Evolutionary conservation across 2,797 vertebrate genomes (phyloP), one percentile per base, ranked within the genome.

Genomic region (Pantherophis alleghaniensis): DNA sequence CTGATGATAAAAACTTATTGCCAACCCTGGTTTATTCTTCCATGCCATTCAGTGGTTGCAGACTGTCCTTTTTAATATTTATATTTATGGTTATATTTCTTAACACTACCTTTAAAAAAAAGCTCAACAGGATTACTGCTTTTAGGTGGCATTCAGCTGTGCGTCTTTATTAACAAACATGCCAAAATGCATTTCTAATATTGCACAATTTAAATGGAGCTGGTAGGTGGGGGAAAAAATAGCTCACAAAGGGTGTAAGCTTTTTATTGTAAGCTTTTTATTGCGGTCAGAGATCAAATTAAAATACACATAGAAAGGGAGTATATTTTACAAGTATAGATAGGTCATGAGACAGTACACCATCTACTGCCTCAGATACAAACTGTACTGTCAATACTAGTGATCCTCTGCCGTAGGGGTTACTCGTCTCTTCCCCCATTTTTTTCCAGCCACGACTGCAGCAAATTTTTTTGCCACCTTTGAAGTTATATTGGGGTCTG

Each of bases 161-260:
- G 95, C 0, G 24, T 90, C 96, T 96, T 91, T n/a, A 94, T 94
- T 90, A 94, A 93, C 96, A 94, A 91, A 92, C 83, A 4, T 0
- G 90, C 59, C 93, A 74, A 91, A 94, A 91, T 4, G 51, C 26
- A 4, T n/a, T 56, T 94, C 95, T 63, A 89, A 91, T 61, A 60
- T 0, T 2, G 16, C 57, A 10, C n/a, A 3, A 88, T 94, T 92
- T 47, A 26, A 93, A 93, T 0, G 20, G 83, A 60, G 14, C 1
- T 28, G 22, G 88, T 42, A 4, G 9, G 22, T 24, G 28, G 18
- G 2, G 42, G 1, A 1, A 57, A 42, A 86, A 93, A 57, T 1
- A 24, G 24, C 89, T 90, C 14, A 0, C 86, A 1, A 86, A 4
- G 16, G 57, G 88, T 1, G 90, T 42, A 42, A 42, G 42, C 42